These are phyloP conservation scores for Contarinia nasturtii DNA, from an alignment of 1,140 invertebrate genomes.

Conservation along the genomic window DNA sequence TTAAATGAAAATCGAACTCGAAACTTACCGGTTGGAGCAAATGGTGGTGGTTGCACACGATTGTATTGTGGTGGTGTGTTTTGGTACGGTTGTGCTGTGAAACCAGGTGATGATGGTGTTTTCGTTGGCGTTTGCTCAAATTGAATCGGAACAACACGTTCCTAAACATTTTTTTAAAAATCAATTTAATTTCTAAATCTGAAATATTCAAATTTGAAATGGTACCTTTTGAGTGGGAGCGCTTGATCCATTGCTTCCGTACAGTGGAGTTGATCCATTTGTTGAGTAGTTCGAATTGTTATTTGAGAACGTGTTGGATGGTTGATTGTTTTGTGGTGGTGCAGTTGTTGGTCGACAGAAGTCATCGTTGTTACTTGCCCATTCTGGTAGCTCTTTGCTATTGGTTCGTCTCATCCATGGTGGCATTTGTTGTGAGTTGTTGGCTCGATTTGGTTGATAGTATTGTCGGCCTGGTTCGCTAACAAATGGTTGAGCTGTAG, in stretches of 20 bases:
- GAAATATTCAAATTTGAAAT: not conserved
- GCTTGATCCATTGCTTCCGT: not conserved
- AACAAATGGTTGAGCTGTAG: constrained; percentile 17
- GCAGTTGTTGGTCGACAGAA: not conserved
- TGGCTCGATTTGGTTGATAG: not conserved
- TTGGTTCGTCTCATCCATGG: constrained; percentile 8
- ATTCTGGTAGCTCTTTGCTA: constrained; percentile 6
- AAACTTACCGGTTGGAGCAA: not conserved
- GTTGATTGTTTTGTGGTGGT: not conserved
- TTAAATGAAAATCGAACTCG: not conserved
- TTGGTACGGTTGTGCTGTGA: constrained; percentile 2
- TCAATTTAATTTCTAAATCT: not conserved
- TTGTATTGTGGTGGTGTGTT: not conserved
- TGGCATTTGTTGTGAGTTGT: constrained; percentile 7
- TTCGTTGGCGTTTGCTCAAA: constrained; percentile 21
- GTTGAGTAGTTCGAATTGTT: too few species aligned
- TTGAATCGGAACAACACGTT: constrained; percentile 29
- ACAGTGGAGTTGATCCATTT: too few species aligned
- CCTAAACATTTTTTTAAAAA: too few species aligned
- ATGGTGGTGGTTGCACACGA: not conserved
- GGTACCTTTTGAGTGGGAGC: not conserved
- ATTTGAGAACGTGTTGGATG: constrained; percentile 14
- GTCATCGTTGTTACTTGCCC: constrained; percentile 1
- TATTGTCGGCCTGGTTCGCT: constrained; percentile 11
- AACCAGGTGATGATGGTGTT: constrained; percentile 7